A percentile compares a stretch with the other conserved stretches of the same genome.
These are phyloP conservation scores for Plectropomus leopardus DNA, from an alignment of 2,113 vertebrate genomes.

Conservation along the genomic window DNA sequence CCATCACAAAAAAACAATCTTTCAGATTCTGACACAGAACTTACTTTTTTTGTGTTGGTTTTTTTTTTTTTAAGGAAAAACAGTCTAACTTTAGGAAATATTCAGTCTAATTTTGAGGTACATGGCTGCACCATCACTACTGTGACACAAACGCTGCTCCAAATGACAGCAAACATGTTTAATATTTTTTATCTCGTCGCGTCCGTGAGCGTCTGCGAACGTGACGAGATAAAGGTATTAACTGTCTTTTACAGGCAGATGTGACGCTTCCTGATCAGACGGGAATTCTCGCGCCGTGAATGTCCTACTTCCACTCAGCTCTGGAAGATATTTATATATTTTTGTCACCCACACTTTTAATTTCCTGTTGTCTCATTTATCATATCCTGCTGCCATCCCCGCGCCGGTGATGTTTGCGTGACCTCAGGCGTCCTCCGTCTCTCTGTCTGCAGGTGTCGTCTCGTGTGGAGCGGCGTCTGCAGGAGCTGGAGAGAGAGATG, in stretches of 20 bases:
- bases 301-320: conserved; percentile 20
- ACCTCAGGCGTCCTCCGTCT: conserved; percentile 34
- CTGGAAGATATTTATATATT: conserved; percentile 41
- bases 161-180: conserved; percentile 43
- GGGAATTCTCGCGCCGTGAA: background rate
- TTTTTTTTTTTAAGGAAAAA: no score
- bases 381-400: background rate
- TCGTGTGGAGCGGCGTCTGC: conserved; percentile 90
- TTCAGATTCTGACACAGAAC: no score
- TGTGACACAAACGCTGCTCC: conserved; percentile 38
- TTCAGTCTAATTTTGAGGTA: conserved; percentile 31
- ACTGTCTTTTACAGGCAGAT: conserved; percentile 36
- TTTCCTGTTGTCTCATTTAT: conserved; percentile 65
- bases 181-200: conserved; percentile 59
- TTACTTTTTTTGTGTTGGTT: no score
- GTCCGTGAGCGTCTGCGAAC: conserved; percentile 6
- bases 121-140: conserved; percentile 15
- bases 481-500: conserved; percentile 91
- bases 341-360: conserved; percentile 44
- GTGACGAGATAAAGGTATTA: conserved; percentile 65
- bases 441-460: conserved; percentile 86
- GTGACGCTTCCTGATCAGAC: conserved; percentile 53
- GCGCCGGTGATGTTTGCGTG: conserved; percentile 23
- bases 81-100: conserved; percentile 38
- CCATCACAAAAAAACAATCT: no score